Conservation (phyloP, 64 coral and sea anemone species). For the Actinia tenebrosa region DNA sequence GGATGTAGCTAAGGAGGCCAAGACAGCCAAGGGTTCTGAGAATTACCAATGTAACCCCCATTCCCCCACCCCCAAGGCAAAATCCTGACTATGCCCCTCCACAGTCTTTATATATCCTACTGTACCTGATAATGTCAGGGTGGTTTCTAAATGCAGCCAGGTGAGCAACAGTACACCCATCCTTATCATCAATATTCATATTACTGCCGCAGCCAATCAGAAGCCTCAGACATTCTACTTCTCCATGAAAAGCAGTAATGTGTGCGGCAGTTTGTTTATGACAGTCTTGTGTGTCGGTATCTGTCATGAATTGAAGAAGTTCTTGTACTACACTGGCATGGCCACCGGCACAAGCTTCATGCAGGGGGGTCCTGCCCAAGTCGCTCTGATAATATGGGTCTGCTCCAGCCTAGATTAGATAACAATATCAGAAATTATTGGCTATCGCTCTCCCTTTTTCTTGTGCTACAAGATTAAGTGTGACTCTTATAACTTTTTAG, state of each 20-base stretch:
- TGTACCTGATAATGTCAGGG: slow-evolving; percentile 52
- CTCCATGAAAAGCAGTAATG: slow-evolving; percentile 89
- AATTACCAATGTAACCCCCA: too few relatives aligned
- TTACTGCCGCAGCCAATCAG: slow-evolving; percentile 56
- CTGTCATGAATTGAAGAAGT: slow-evolving; percentile 61
- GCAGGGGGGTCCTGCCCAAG: slow-evolving; percentile 77
- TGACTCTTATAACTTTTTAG: too few relatives aligned
- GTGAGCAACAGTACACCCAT: slow-evolving; percentile 77
- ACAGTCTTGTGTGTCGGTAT: slow-evolving; percentile 59
- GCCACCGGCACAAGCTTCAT: slow-evolving; percentile 91
- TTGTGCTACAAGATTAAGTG: too few relatives aligned
- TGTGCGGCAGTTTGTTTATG: slow-evolving; percentile 90
- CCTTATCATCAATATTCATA: slow-evolving; percentile 62
- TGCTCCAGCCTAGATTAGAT: slow-evolving; percentile 52
- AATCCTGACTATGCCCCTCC: too few relatives aligned
- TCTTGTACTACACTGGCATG: slow-evolving; percentile 51
- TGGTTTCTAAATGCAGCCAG: slow-evolving; percentile 82
- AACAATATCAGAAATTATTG: too few relatives aligned
- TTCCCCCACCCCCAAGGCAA: too few relatives aligned
- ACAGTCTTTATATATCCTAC: too few relatives aligned
- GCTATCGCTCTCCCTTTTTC: too few relatives aligned
- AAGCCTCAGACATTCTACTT: slow-evolving; percentile 70
- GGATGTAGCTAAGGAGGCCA: too few relatives aligned
- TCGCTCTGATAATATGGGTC: slow-evolving; percentile 71
- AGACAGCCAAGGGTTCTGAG: too few relatives aligned